Evolutionary conservation across 2,888 invertebrate genomes (phyloP).

Genomic region (Pristionchus entomophagus): DNA sequence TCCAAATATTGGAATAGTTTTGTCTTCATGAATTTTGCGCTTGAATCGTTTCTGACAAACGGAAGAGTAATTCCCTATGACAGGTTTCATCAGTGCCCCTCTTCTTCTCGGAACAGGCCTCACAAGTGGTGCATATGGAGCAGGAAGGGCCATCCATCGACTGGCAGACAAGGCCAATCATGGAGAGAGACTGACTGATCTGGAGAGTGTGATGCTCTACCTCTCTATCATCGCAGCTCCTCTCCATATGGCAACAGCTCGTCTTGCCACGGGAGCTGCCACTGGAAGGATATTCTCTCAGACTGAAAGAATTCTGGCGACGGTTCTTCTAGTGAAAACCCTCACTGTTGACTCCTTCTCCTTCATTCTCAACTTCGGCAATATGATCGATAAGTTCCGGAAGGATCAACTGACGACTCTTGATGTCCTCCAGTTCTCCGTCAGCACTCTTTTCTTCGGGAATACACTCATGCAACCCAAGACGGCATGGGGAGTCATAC

Average conservation of each 20-base stretch:
- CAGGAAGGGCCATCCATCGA: constrained; percentile 41
- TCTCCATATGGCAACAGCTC: constrained; percentile 31
- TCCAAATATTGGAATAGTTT: too few species aligned
- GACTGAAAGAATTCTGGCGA: constrained; percentile 36
- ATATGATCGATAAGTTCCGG: constrained; percentile 46
- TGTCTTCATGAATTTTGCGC: too few species aligned
- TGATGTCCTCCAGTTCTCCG: constrained; percentile 50
- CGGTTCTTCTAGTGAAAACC: constrained; percentile 39
- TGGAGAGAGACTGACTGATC: constrained; percentile 50
- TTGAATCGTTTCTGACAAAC: too few species aligned
- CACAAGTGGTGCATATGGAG: constrained; percentile 19
- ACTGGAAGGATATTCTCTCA: constrained; percentile 49
- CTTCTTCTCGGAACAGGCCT: not conserved
- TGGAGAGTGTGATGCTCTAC: constrained; percentile 39
- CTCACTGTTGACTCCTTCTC: constrained; percentile 44
- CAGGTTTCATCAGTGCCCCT: constrained; percentile 27
- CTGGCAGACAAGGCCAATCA: constrained; percentile 49
- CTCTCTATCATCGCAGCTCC: constrained; percentile 43
- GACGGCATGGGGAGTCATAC: constrained; percentile 50
- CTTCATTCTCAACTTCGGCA: constrained; percentile 36
- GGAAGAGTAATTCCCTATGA: too few species aligned
- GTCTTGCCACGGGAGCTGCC: constrained; percentile 42
- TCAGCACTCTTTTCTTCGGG: constrained; percentile 50
- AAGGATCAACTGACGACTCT: constrained; percentile 43
- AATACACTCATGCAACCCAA: constrained; percentile 51